Conservation (phyloP, 2,888 invertebrate genomes). For the Amblyjoppa proteus region DNA sequence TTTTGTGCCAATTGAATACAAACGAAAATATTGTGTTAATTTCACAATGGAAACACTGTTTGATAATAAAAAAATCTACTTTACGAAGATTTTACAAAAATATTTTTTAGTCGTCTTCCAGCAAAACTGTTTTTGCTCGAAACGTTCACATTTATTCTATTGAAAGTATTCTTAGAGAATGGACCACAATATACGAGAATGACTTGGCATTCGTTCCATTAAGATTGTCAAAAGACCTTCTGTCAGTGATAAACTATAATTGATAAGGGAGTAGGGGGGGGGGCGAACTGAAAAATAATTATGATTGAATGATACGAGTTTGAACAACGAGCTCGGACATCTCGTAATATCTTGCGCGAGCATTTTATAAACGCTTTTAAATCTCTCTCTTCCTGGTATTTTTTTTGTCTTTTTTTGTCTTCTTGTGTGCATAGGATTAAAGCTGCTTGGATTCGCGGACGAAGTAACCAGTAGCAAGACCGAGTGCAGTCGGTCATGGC, state of each 20-base stretch:
- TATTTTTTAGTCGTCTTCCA: background rate
- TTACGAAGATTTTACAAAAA: background rate
- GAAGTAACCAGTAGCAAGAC: slow-evolving; percentile 3
- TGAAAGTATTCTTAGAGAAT: background rate
- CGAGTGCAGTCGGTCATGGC: slow-evolving; percentile 75
- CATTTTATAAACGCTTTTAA: slow-evolving; percentile 27
- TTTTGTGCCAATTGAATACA: background rate
- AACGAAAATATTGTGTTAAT: background rate
- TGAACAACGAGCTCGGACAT: background rate
- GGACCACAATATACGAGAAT: background rate
- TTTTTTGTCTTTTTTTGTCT: slow-evolving; percentile 6
- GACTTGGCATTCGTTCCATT: background rate
- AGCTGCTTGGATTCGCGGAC: background rate
- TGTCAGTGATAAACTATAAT: slow-evolving; percentile 15
- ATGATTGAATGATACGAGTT: slow-evolving; percentile 5
- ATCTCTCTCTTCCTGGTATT: slow-evolving; percentile 45
- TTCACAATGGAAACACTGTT: background rate
- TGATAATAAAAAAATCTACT: no score
- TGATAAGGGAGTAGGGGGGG: background rate
- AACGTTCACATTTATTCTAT: background rate
- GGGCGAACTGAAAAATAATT: background rate
- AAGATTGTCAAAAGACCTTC: slow-evolving; percentile 34
- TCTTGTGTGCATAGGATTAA: slow-evolving; percentile 29
- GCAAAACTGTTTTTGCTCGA: background rate
- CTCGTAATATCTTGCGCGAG: background rate